Conservation (phyloP, 2,888 invertebrate species). For the Cynaeus angustus region DNA sequence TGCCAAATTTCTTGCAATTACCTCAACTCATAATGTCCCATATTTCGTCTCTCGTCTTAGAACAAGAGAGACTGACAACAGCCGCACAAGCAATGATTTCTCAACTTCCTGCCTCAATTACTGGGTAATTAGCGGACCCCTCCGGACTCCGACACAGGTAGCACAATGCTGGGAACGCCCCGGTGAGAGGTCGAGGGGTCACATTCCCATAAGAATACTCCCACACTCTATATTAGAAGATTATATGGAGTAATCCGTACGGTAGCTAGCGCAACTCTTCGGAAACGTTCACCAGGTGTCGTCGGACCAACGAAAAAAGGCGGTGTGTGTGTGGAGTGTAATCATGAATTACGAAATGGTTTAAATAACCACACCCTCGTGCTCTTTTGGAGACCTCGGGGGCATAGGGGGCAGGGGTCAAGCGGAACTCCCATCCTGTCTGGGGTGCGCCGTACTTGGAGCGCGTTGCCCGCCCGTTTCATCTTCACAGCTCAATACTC, state of each 20-base stretch:
- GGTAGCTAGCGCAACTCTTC: constrained; percentile 31
- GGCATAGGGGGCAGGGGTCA: constrained; percentile 66
- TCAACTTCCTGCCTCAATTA: constrained; percentile 72
- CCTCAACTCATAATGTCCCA: constrained; percentile 29
- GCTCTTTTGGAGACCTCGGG: constrained; percentile 63
- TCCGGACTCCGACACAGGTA: constrained; percentile 62
- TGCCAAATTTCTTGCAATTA: constrained; percentile 35
- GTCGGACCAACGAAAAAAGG: constrained; percentile 25
- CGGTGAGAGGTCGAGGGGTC: constrained; percentile 71
- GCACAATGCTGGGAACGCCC: constrained; percentile 72
- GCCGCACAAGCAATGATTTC: constrained; percentile 63
- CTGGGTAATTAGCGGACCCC: constrained; percentile 69
- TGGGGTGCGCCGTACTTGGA: constrained; percentile 65
- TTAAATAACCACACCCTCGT: constrained; percentile 65
- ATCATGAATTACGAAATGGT: constrained; percentile 66
- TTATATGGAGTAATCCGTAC: constrained; percentile 54
- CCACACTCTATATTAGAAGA: constrained; percentile 70
- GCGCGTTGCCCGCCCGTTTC: constrained; percentile 57
- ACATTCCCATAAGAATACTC: constrained; percentile 72
- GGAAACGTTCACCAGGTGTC: constrained; percentile 22
- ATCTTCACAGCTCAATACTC: constrained; percentile 65
- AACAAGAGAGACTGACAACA: constrained; percentile 35
- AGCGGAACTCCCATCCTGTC: constrained; percentile 71
- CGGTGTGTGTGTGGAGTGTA: constrained; percentile 52
- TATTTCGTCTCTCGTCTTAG: constrained; percentile 14